A percentile compares a stretch with the other conserved stretches of the same genome.
phyloP scores from a whole-genome alignment of 2,113 vertebrate genomes.

The Bostrychus sinensis region DNA sequence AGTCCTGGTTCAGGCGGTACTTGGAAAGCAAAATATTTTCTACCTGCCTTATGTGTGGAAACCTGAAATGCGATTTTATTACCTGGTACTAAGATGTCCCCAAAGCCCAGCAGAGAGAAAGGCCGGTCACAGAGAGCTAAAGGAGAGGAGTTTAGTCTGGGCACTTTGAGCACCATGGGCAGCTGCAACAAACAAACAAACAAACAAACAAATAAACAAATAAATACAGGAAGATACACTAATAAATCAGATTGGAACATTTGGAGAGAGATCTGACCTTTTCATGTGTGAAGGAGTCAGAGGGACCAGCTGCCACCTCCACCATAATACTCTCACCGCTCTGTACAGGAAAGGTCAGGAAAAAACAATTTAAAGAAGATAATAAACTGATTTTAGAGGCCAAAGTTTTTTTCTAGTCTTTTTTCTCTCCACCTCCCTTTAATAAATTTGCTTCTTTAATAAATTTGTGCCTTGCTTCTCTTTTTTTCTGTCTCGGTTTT shows the following conservation, averaged over 20 bases:
- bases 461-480: no score
- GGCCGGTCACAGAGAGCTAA: slow-evolving; percentile 91
- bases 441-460: no score
- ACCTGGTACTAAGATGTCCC: slow-evolving; percentile 97
- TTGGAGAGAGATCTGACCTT: slow-evolving; percentile 80
- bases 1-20: no score
- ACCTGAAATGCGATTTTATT: slow-evolving; percentile 23
- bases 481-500: no score
- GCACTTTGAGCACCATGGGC: slow-evolving; percentile 98
- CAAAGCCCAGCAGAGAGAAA: slow-evolving; percentile 95
- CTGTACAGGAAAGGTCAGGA: slow-evolving; percentile 63
- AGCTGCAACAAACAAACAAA: slow-evolving; percentile 78
- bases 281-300: slow-evolving; percentile 89
- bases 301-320: slow-evolving; percentile 93
- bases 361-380: not conserved
- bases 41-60: no score
- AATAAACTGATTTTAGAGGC: no score
- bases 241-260: not conserved
- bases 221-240: not conserved
- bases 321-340: slow-evolving; percentile 97
- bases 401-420: no score
- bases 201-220: not conserved
- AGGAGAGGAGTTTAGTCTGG: slow-evolving; percentile 87
- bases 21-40: no score
- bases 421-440: no score